Conservation (phyloP, 2,797 vertebrate genomes). For the Chiroxiphia lanceolata region DNA sequence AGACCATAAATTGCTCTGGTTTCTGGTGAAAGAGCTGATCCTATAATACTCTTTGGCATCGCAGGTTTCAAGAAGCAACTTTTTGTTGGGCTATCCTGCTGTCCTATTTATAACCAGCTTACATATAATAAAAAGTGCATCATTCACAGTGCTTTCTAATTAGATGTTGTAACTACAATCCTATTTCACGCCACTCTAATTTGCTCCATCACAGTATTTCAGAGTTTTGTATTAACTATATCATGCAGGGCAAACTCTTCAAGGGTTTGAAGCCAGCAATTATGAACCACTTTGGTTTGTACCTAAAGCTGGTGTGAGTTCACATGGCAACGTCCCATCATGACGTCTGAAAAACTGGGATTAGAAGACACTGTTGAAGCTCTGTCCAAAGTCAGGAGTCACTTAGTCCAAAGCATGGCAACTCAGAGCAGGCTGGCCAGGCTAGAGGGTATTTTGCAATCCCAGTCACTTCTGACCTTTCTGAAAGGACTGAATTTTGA, state of each 20-base stretch:
- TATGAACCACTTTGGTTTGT: neutral
- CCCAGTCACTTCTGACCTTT: constrained; percentile 10
- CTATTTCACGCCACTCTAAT: neutral
- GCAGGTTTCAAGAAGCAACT: neutral
- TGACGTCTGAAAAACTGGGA: neutral
- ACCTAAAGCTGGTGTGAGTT: neutral
- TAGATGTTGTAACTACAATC: neutral
- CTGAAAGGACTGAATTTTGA: neutral
- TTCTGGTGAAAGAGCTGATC: neutral
- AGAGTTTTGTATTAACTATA: neutral
- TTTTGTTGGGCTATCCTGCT: neutral
- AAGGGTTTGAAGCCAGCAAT: neutral
- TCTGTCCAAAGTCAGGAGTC: neutral
- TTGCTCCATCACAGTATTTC: neutral
- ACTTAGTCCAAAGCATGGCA: neutral
- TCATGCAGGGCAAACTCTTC: neutral
- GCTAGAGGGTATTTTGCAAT: neutral
- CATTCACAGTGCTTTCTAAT: constrained; percentile 20
- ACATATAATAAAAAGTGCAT: neutral
- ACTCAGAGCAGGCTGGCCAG: neutral
- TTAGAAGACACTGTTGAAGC: neutral
- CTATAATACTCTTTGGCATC: neutral
- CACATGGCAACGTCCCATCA: neutral
- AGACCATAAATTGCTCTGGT: neutral
- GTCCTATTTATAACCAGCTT: neutral